Conservation (phyloP, 2,888 invertebrate genomes). For the Eledona agricola region DNA sequence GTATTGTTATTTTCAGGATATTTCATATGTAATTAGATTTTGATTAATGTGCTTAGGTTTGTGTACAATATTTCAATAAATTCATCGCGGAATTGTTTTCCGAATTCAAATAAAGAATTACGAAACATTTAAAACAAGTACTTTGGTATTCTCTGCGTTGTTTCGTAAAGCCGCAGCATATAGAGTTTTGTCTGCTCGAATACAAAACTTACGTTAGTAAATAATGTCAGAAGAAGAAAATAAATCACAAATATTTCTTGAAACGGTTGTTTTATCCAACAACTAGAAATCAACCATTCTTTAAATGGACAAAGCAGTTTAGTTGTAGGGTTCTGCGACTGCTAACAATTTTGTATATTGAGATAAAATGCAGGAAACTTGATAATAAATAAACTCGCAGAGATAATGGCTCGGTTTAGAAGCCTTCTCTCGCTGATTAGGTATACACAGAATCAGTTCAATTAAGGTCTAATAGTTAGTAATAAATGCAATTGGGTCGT, state of each 20-base stretch:
- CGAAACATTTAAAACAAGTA: conserved; percentile 17
- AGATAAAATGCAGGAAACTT: too few relatives aligned
- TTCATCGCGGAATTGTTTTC: conserved; percentile 5
- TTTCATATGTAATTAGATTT: conserved; percentile 4
- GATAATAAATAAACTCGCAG: background rate
- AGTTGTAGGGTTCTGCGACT: too few relatives aligned
- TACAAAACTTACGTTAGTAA: conserved; percentile 21
- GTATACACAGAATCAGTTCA: conserved; percentile 16
- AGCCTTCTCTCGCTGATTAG: conserved; percentile 10
- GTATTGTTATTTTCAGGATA: too few relatives aligned
- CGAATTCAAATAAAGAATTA: conserved; percentile 19
- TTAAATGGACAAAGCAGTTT: too few relatives aligned
- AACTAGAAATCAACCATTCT: too few relatives aligned
- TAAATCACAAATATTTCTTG: too few relatives aligned
- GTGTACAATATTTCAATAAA: conserved; percentile 5
- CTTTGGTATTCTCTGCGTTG: conserved; percentile 20
- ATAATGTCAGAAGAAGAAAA: too few relatives aligned
- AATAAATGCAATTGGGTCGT: conserved; percentile 20
- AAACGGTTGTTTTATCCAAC: too few relatives aligned
- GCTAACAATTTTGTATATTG: too few relatives aligned
- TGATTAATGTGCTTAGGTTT: conserved; percentile 12
- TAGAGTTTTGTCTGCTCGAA: conserved; percentile 15
- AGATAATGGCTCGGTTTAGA: conserved; percentile 5
- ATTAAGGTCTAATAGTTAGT: conserved; percentile 5
- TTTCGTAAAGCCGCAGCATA: conserved; percentile 6